Percentiles rank a stretch among this genome's conserved stretches.
Conservation (phyloP, 2,888 invertebrate species). For the Aphidoletes aphidimyza region DNA sequence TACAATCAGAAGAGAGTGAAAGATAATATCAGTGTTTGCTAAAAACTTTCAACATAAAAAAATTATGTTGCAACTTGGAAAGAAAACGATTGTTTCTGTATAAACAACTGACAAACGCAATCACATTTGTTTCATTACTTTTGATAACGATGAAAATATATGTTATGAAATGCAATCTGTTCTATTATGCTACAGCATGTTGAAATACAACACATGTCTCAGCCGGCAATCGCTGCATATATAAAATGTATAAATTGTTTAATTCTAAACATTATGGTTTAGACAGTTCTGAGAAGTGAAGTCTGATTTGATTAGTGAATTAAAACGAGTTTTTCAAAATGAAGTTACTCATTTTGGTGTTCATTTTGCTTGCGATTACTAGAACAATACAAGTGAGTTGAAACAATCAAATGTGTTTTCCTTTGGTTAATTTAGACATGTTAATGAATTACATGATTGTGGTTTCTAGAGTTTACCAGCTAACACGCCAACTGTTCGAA, state of each 20-base stretch:
- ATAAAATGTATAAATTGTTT: not conserved
- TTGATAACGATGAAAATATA: conserved; percentile 1
- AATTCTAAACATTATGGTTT: not conserved
- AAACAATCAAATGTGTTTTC: not conserved
- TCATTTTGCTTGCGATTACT: not conserved
- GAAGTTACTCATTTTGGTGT: not conserved
- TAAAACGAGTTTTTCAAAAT: not conserved
- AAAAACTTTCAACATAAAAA: not conserved
- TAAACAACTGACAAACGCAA: conserved; percentile 28
- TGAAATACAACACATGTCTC: not conserved
- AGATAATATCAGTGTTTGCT: not conserved
- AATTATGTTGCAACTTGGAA: not conserved
- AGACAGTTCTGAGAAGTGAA: not conserved
- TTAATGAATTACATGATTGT: not conserved
- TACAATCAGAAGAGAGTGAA: not conserved
- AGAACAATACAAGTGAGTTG: conserved; percentile 2
- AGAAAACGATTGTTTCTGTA: not conserved
- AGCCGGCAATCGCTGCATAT: not conserved
- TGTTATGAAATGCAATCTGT: conserved; percentile 27
- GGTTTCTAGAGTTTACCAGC: conserved; percentile 1
- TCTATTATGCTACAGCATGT: not conserved
- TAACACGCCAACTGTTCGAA: not conserved
- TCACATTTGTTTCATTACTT: not conserved
- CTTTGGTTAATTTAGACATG: not conserved
- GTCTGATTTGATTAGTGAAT: not conserved